Conservation (phyloP, 2,113 vertebrate genomes). For the Sylvia atricapilla region DNA sequence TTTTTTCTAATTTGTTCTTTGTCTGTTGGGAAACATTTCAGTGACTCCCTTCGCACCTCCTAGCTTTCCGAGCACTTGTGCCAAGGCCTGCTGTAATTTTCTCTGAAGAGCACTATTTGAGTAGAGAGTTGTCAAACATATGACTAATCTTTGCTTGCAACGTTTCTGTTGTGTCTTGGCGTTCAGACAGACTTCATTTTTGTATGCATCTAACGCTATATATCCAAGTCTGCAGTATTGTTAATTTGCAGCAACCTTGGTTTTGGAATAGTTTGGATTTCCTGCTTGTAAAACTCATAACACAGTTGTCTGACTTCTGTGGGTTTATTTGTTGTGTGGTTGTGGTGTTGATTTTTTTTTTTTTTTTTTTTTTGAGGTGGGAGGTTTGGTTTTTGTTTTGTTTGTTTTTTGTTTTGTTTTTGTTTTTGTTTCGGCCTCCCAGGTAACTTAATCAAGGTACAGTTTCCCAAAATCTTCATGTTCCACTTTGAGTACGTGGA, state of each 20-base stretch:
- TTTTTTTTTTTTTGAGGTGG: no score
- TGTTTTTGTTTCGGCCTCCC: neutral
- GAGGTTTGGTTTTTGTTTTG: no score
- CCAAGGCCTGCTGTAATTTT: neutral
- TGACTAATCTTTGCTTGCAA: conserved; percentile 21
- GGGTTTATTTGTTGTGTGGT: no score
- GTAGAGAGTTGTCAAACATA: conserved; percentile 41
- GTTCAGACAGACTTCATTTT: conserved; percentile 34
- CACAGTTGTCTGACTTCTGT: neutral
- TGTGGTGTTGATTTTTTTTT: no score
- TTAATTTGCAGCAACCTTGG: neutral
- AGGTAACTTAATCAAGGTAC: neutral
- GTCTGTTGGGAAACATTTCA: neutral
- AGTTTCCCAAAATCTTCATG: neutral
- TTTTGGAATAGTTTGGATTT: neutral
- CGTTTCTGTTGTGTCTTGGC: conserved; percentile 38
- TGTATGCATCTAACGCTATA: neutral
- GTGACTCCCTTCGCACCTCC: neutral
- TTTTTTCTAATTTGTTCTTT: neutral
- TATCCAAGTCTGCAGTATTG: neutral
- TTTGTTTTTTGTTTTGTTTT: neutral
- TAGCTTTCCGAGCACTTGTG: neutral
- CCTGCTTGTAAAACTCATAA: neutral
- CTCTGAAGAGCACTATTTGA: neutral
- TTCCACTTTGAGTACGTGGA: neutral